A percentile compares a stretch with the other conserved stretches of the same genome.
Evolutionary conservation across 2,888 invertebrate species (phyloP).

Genomic region (Microplitis deprimator): DNA sequence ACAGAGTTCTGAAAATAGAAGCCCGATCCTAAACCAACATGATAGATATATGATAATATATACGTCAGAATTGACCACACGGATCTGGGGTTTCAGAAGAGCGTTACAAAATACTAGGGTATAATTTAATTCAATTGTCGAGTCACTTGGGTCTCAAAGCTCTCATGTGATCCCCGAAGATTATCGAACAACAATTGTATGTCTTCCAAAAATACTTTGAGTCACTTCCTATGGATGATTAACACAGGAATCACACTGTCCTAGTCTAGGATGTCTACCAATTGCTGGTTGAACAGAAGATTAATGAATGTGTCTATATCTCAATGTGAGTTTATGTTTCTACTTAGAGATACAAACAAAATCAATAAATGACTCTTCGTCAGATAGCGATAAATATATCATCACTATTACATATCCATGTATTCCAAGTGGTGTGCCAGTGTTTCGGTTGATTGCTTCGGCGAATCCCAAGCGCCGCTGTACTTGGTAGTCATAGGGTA

Average conservation of each 20-base stretch:
- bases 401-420: not conserved
- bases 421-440: not conserved
- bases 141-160: not conserved
- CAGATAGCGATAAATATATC: not conserved
- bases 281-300: not conserved
- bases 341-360: not conserved
- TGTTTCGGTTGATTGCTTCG: slow-evolving; percentile 9
- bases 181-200: not conserved
- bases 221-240: not conserved
- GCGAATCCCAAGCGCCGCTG: not conserved
- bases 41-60: not conserved
- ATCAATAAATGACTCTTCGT: not conserved
- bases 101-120: not conserved
- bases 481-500: not conserved
- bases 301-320: too few species aligned
- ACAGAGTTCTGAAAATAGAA: not conserved
- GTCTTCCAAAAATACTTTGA: not conserved
- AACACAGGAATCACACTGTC: not conserved
- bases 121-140: slow-evolving; percentile 1
- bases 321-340: too few species aligned
- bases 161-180: not conserved
- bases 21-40: not conserved
- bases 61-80: not conserved
- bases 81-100: too few species aligned
- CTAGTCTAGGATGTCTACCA: not conserved